phyloP scores from a whole-genome alignment of 2,113 vertebrate species.

The Eudyptes chrysolophus region DNA sequence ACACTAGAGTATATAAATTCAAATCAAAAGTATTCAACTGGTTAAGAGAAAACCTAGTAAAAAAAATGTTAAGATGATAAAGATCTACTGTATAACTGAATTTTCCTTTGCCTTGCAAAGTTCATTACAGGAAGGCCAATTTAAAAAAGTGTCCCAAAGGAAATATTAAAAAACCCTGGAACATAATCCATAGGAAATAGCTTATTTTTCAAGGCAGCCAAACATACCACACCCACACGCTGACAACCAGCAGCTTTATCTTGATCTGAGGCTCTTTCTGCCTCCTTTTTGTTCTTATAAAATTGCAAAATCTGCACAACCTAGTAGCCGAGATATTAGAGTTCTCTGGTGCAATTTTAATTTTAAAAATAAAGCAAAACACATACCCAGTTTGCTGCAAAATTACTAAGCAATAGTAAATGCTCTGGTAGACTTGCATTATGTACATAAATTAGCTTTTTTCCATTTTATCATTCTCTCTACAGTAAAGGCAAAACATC shows the following conservation, averaged over 20 bases:
- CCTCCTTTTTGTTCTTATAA: constrained; percentile 18
- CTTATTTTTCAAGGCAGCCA: constrained; percentile 74
- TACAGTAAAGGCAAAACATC: background rate
- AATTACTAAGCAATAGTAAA: background rate
- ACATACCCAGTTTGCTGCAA: background rate
- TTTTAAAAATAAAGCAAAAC: background rate
- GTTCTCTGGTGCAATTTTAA: background rate
- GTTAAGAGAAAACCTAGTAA: background rate
- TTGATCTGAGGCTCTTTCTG: constrained; percentile 41
- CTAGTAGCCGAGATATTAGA: background rate
- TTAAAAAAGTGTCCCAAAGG: constrained; percentile 74
- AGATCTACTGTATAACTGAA: constrained; percentile 51
- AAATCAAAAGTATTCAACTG: background rate
- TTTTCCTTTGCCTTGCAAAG: constrained; percentile 69
- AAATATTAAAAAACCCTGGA: constrained; percentile 77
- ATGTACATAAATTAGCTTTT: background rate
- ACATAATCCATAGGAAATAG: constrained; percentile 78
- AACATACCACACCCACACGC: constrained; percentile 54
- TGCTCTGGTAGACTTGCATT: background rate
- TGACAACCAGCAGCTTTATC: constrained; percentile 49
- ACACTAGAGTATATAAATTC: background rate
- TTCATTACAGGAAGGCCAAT: constrained; percentile 74
- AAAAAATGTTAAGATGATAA: constrained; percentile 15
- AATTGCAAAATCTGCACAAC: constrained; percentile 27
- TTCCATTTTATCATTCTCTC: background rate